Evolutionary conservation across 2,888 invertebrate genomes (phyloP), one percentile per base, ranked within the genome.

Genomic region (Eudemis profundana): DNA sequence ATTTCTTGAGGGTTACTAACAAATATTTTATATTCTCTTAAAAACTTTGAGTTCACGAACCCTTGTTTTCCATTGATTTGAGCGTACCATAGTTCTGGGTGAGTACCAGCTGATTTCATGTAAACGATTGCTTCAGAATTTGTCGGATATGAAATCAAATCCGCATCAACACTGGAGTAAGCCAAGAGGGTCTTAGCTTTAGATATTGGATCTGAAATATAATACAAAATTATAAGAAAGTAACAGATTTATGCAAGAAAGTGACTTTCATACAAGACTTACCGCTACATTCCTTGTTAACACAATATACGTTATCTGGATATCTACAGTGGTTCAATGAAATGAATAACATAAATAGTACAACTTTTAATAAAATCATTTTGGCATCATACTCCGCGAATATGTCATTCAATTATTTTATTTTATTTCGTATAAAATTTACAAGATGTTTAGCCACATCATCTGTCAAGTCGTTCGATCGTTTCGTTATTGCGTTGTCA

Each of bases 261-360:
- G 47, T 57, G 23, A 74, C 73, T 76, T 77, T 74, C 71, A 73
- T 69, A 40, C 66, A 59, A 69, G 60, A 57, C 86, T 86, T 90
- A 96, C 96, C 93, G 86, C 93, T 93, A 86, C 96, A 96, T 81
- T 94, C 86, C 83, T 92, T 85, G 89, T 96, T 94, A 74, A 91
- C 95, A 93, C 96, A 96, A 79, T 93, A 87, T 77, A 95, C 93
- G 86, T 94, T 94, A 81, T 95, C 94, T 61, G 96, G 95, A 77
- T 94, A 87, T 85, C 89, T 85, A 78, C 92, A 86, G 65, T 86
- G 77, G 71, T 81, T 81, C 65, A 81, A 70, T 70, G 84, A 78
- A 68, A 89, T 76, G 74, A 84, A 81, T 79, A 86, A 82, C 74
- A 82, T 80, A 81, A 89, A 84, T 84, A 90, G 77, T 82, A 88